A percentile compares a stretch with the other conserved stretches of the same genome.
Evolutionary conservation across 1,140 invertebrate genomes (phyloP).

Genomic region (Druon quercuslanigerum): DNA sequence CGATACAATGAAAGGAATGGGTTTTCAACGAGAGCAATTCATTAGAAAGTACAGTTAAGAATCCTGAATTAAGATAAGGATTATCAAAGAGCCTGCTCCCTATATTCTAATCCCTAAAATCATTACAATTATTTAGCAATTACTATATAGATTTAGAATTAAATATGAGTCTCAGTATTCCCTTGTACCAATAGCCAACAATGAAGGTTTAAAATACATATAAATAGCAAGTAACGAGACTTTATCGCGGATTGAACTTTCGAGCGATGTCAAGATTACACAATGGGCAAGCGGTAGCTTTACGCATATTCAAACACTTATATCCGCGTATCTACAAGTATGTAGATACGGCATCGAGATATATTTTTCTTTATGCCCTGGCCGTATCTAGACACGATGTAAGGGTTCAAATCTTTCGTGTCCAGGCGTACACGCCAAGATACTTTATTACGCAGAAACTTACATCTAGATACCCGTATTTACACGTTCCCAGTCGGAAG

Average conservation of each 20-base stretch:
- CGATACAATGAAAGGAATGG: not conserved
- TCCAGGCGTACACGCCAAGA: constrained; percentile 19
- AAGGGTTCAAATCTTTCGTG: constrained; percentile 10
- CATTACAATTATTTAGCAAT: not conserved
- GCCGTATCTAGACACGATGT: constrained; percentile 33
- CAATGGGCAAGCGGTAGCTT: constrained; percentile 29
- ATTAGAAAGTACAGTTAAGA: constrained; percentile 2
- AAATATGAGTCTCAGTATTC: not conserved
- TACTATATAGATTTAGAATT: not conserved
- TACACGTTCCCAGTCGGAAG: constrained; percentile 27
- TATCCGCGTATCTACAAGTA: constrained; percentile 30
- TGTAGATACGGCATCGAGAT: constrained; percentile 29
- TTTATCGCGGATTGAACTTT: constrained; percentile 8
- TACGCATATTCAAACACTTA: constrained; percentile 23
- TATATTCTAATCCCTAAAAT: not conserved
- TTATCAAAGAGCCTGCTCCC: not conserved
- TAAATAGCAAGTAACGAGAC: constrained; percentile 7
- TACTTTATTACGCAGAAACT: constrained; percentile 20
- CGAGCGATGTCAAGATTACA: constrained; percentile 26
- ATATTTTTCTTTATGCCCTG: constrained; percentile 30
- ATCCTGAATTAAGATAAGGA: not conserved
- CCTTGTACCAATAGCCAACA: not conserved
- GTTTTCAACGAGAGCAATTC: not conserved
- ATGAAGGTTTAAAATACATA: not conserved
- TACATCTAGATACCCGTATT: constrained; percentile 30